Base-by-base conservation (phyloP, 2,113 vertebrate species). In the Polypterus senegalus region DNA sequence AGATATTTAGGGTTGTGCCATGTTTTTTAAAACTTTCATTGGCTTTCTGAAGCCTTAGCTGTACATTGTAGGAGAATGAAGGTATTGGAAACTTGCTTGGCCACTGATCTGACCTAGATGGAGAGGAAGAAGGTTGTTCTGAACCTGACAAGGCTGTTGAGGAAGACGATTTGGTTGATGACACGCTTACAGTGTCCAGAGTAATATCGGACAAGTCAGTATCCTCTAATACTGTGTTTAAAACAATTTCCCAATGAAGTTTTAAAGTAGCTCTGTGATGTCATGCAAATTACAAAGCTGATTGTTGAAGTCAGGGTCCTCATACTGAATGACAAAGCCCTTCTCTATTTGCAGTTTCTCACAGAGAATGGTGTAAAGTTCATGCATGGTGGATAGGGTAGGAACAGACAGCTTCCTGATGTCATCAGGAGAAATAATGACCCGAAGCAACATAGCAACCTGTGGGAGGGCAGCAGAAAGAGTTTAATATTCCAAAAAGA, bases 251-350 rank as follows among this genome's bases (percentile, higher is more conserved):
- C 49, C 51, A 61, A 49, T 43, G 27, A 47, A 54, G 51, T n/a
- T 54, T 6, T 9, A 62, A 9, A 9, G 27, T 52, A 11, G 51
- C 6, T 64, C 65, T 11, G 46, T 43, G 5, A 64, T 56, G 11
- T 59, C 49, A 61, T 51, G 44, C 45, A 67, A 61, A 64, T 57
- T 66, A 52, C 58, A 69, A 51, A 58, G 58, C 49, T 64, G 11
- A 60, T 47, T 62, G n/a, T 57, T 57, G 47, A 69, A 69, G 45
- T 66, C 63, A n/a, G 60, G 60, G 46, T 68, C 60, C 57, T 68
- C 54, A 66, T 66, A 63, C 8, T 69, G 61, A 10, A 68, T 61
- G 6, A 61, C n/a, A 45, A 68, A 62, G 48, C 48, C 49, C n/a
- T n/a, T n/a, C n/a, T n/a, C n/a, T n/a, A n/a, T n/a, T n/a, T n/a